Base-by-base conservation (phyloP, 2,113 vertebrate species). In the Limnothrissa miodon region DNA sequence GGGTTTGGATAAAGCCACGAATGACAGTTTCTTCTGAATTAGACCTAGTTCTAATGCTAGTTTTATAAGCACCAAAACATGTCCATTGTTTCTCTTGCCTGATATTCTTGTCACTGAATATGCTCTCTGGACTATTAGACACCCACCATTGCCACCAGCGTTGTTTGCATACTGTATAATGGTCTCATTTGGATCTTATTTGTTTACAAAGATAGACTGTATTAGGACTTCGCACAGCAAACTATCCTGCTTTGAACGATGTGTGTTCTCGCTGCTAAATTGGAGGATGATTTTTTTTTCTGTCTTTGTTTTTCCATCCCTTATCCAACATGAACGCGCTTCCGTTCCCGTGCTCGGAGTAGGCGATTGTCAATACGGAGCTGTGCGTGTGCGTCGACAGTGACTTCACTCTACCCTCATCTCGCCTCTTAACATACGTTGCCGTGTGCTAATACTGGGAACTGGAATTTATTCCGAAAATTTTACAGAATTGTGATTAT, bases 381-480 rank as follows among this genome's bases (percentile, higher is more conserved):
- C 11, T 13, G 29, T 87, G 23, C 86, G 78, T 85, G 87, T 81
- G 89, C 91, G 92, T 90, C 86, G 90, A 90, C 89, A 83, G 91
- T 92, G 92, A 93, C 93, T 91, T 92, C 91, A 91, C 87, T 62
- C 84, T 89, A 33, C 21, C 53, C 53, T n/a, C 66, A 39, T 19
- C 33, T 74, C 66, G 42, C 39, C 51, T 62, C 36, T 19, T 42
- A 23, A 6, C 51, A 56, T 56, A 59, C 36, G 80, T 59, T 23
- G 36, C 33, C 15, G 66, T 74, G 25, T 33, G 66, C 11, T 74
- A 74, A 11, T 13, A 29, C 66, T 1, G 11, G 33, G 66, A 74
- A 74, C 5, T 4, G 15, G 66, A 33, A 39, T 74, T 33, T 29
- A 36, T 74, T 29, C 25, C 1, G 66, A 74, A 36, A 74, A 13